phyloP scores from a whole-genome alignment of 2,888 invertebrate genomes.

The Eristalis arbustorum region DNA sequence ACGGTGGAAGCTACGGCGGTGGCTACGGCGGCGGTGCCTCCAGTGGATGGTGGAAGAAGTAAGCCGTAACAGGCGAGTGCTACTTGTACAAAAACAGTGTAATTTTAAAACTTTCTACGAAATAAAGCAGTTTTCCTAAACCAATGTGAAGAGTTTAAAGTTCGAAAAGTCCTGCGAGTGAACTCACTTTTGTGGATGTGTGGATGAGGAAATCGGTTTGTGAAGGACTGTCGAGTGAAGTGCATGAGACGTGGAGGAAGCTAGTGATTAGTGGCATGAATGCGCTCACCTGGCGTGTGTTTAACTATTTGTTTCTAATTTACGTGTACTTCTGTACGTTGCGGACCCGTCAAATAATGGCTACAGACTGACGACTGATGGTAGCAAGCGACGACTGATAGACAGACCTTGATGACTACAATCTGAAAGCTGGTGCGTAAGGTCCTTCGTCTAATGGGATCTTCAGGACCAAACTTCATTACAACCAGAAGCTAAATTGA shows the following conservation, averaged over 20 bases:
- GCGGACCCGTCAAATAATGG: no score
- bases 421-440: no score
- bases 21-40: slow-evolving; percentile 31
- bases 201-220: not conserved
- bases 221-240: not conserved
- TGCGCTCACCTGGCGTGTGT: no score
- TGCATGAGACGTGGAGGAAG: not conserved
- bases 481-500: no score
- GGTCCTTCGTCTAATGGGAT: no score
- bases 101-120: not conserved
- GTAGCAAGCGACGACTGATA: no score
- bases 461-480: no score
- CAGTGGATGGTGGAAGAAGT: slow-evolving; percentile 52
- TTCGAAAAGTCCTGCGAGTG: not conserved
- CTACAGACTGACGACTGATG: no score
- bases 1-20: slow-evolving; percentile 36
- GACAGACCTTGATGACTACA: no score
- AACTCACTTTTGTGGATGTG: not conserved
- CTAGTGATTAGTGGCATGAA: no score
- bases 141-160: not conserved
- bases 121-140: not conserved
- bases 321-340: no score
- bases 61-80: not conserved
- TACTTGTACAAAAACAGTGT: slow-evolving; percentile 6
- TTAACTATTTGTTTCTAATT: no score